Conservation (phyloP, 2,888 invertebrate species). For the Lagria hirta region DNA sequence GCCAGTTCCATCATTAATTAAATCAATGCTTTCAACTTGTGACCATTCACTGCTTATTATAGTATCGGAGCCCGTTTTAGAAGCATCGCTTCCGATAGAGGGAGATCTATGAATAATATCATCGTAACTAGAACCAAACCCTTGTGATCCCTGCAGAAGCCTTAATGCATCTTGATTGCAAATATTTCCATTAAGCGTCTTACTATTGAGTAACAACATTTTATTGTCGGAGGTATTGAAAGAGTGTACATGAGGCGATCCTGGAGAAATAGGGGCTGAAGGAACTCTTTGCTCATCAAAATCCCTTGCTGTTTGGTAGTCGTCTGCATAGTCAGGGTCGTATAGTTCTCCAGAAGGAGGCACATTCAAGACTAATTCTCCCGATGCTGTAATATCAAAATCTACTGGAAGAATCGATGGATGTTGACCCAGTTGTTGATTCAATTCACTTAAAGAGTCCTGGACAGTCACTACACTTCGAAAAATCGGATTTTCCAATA, state of each 20-base stretch:
- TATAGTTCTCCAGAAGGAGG: slow-evolving; percentile 62
- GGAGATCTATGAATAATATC: slow-evolving; percentile 58
- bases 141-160: slow-evolving; percentile 74
- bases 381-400: slow-evolving; percentile 85
- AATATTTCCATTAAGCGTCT: slow-evolving; percentile 57
- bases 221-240: slow-evolving; percentile 79
- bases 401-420: slow-evolving; percentile 91
- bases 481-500: slow-evolving; percentile 88
- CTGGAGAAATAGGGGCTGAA: slow-evolving; percentile 71
- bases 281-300: slow-evolving; percentile 78
- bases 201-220: slow-evolving; percentile 79
- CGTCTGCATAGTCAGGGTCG: slow-evolving; percentile 58
- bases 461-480: slow-evolving; percentile 87
- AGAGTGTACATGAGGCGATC: slow-evolving; percentile 70
- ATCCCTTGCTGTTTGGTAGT: slow-evolving; percentile 57
- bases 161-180: slow-evolving; percentile 80
- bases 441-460: slow-evolving; percentile 85
- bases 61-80: slow-evolving; percentile 69
- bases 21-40: slow-evolving; percentile 95
- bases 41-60: slow-evolving; percentile 89
- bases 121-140: slow-evolving; percentile 59
- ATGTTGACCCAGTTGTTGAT: slow-evolving; percentile 84
- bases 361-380: slow-evolving; percentile 66
- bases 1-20: slow-evolving; percentile 96
- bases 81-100: slow-evolving; percentile 68